Evolutionary conservation across 2,113 vertebrate genomes (phyloP).

Genomic region (Leptodactylus fuscus): DNA sequence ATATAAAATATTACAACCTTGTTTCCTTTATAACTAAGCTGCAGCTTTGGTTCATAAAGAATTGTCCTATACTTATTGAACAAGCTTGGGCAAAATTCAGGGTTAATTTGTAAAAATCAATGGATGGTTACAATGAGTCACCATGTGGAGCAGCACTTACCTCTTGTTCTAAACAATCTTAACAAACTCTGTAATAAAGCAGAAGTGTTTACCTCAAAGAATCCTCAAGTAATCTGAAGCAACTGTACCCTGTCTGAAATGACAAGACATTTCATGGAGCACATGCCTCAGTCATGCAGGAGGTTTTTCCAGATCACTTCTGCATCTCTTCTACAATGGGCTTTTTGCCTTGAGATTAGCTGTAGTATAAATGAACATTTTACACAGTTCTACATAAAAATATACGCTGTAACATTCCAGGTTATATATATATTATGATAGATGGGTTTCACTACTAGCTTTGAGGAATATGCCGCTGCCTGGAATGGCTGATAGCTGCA

Average conservation of each 20-base stretch:
- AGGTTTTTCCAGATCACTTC: conserved; percentile 64
- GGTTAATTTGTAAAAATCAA: conserved; percentile 32
- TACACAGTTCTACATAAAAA: background rate
- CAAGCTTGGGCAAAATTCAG: background rate
- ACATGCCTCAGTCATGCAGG: conserved; percentile 64
- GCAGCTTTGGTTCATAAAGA: background rate
- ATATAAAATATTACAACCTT: background rate
- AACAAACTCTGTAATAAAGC: conserved; percentile 54
- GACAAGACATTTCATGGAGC: conserved; percentile 65
- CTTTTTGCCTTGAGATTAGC: conserved; percentile 26
- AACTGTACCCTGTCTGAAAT: conserved; percentile 67
- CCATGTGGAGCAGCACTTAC: conserved; percentile 21
- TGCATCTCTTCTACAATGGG: background rate
- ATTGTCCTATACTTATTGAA: background rate
- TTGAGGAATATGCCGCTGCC: background rate
- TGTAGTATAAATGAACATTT: background rate
- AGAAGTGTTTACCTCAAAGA: conserved; percentile 62
- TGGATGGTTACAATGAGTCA: conserved; percentile 24
- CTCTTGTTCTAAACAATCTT: conserved; percentile 33
- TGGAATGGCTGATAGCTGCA: background rate
- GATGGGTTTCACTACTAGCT: background rate
- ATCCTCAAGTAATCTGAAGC: conserved; percentile 67
- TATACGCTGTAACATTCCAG: background rate
- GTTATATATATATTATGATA: background rate
- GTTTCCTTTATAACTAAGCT: background rate